A percentile compares a stretch with the other conserved stretches of the same genome.
These are phyloP conservation scores for Columba livia DNA, from an alignment of 2,113 vertebrate genomes.

Conservation along the genomic window DNA sequence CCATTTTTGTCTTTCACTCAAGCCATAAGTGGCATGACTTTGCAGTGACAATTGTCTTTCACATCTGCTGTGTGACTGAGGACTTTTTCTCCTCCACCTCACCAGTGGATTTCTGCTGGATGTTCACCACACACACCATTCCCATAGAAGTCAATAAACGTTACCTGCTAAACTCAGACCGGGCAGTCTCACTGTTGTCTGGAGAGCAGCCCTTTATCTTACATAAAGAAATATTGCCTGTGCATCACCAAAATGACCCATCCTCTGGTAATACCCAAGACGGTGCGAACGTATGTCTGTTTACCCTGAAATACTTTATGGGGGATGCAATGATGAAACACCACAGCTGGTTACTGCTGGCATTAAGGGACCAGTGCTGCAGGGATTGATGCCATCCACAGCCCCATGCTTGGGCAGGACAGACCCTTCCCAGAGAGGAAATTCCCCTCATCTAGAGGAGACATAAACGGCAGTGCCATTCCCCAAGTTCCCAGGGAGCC, in stretches of 20 bases:
- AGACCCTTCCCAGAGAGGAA: neutral
- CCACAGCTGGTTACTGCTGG: neutral
- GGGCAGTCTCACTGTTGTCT: neutral
- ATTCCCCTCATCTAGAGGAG: neutral
- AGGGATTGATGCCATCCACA: rapidly evolving
- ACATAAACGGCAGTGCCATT: neutral
- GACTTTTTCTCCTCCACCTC: neutral
- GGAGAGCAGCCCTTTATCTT: neutral
- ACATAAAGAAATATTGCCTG: neutral
- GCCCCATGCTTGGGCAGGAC: neutral
- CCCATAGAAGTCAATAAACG: neutral
- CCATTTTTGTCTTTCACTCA: neutral
- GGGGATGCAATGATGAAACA: neutral
- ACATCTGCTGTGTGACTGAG: neutral
- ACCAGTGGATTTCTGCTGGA: neutral
- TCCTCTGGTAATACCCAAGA: neutral
- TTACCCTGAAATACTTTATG: neutral
- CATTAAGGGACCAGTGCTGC: neutral
- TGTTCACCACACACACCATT: neutral
- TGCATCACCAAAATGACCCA: neutral
- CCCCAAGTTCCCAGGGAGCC: neutral
- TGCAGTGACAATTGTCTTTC: neutral
- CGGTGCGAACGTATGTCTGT: neutral
- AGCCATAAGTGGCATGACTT: neutral
- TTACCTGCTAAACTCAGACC: neutral